Percentiles rank a stretch among this genome's conserved stretches.
Evolutionary conservation across 1,140 invertebrate genomes (phyloP).

Genomic region (Ostrea edulis): DNA sequence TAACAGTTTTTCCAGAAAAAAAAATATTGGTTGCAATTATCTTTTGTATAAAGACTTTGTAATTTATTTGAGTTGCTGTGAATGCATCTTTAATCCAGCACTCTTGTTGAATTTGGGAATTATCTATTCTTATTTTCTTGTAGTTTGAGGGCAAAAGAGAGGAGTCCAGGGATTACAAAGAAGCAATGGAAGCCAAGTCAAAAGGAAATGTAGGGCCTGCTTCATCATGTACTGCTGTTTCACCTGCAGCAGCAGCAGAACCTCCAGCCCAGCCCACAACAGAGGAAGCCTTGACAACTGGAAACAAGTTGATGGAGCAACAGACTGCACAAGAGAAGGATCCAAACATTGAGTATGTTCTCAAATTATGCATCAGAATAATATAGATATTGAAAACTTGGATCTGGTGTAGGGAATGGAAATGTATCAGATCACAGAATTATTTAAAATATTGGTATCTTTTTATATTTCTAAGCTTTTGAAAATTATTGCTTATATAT

Average conservation of each 20-base stretch:
- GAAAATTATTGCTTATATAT: no score
- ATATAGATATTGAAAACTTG: background rate
- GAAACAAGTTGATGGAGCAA: background rate
- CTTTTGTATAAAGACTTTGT: no score
- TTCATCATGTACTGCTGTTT: background rate
- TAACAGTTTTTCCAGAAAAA: no score
- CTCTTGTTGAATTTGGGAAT: background rate
- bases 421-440: no score
- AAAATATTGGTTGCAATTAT: no score
- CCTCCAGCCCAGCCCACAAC: background rate
- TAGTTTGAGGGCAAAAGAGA: slow-evolving; percentile 24
- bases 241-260: background rate
- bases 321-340: background rate
- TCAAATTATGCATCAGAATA: background rate
- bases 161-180: slow-evolving; percentile 19
- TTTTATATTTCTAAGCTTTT: no score
- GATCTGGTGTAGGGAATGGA: no score
- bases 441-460: no score
- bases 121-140: background rate
- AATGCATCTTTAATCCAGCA: background rate
- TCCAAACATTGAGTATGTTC: slow-evolving; percentile 2
- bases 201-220: background rate
- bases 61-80: no score
- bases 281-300: background rate
- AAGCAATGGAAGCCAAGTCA: background rate